Evolutionary conservation across 1,140 invertebrate genomes (phyloP).

Genomic region (Drosophila novamexicana): DNA sequence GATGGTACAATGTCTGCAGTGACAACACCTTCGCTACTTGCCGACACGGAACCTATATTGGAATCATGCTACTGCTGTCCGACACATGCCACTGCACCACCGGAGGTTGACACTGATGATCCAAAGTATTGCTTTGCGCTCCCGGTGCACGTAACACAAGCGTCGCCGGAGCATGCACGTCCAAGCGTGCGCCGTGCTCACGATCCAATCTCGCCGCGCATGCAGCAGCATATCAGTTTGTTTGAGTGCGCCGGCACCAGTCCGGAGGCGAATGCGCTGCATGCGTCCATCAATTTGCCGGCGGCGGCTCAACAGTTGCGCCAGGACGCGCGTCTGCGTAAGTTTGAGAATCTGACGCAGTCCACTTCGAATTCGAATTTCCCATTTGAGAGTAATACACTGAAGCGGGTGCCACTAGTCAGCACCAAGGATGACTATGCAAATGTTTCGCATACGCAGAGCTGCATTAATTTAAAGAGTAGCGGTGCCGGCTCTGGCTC

Average conservation of each 20-base stretch:
- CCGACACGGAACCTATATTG: slow-evolving; percentile 60
- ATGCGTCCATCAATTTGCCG: slow-evolving; percentile 74
- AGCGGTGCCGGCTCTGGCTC: slow-evolving; percentile 19
- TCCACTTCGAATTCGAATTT: slow-evolving; percentile 81
- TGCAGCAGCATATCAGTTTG: slow-evolving; percentile 80
- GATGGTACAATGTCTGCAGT: slow-evolving; percentile 86
- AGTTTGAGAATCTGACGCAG: slow-evolving; percentile 78
- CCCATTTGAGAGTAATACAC: slow-evolving; percentile 77
- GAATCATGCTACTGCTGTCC: slow-evolving; percentile 74
- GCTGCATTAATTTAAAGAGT: slow-evolving; percentile 77
- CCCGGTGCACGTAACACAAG: slow-evolving; percentile 56
- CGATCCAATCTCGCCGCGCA: slow-evolving; percentile 72
- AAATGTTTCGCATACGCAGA: slow-evolving; percentile 71
- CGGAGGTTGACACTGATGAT: slow-evolving; percentile 66
- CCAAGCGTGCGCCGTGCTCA: slow-evolving; percentile 57
- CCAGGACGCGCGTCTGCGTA: slow-evolving; percentile 69
- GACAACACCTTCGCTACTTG: slow-evolving; percentile 71
- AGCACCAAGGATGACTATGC: slow-evolving; percentile 58
- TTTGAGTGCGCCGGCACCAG: slow-evolving; percentile 59
- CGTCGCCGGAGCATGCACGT: slow-evolving; percentile 58
- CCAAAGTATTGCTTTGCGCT: slow-evolving; percentile 57
- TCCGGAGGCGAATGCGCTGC: slow-evolving; percentile 49
- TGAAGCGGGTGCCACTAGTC: slow-evolving; percentile 63
- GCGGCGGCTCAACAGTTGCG: slow-evolving; percentile 62
- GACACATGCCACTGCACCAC: slow-evolving; percentile 62